Evolutionary conservation across 2,797 vertebrate genomes (phyloP), one percentile per base, ranked within the genome.

Genomic region (Sandelia bainsii): DNA sequence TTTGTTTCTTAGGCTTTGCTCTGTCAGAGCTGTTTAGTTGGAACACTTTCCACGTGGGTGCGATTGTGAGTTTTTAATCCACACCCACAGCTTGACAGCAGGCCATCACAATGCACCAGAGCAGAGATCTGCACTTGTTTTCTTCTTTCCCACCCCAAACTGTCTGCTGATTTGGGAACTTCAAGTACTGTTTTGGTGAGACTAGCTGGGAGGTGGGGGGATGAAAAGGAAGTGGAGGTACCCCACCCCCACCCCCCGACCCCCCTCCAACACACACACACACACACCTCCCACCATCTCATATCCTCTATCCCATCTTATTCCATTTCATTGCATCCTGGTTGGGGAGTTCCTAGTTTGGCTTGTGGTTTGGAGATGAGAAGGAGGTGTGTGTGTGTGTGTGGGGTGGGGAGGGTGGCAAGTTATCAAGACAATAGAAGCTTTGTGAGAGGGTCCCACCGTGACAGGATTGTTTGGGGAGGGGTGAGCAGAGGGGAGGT

Each of bases 371-470:
- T 27, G 23, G 40, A 71, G 71, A 79, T 79, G 75, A 58, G 50
- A 48, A 69, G 64, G 34, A 25, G 14, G 37, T 8, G 58, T 50
- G 20, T 51, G 34, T 44, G 37, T 63, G 45, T 58, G 58, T 62
- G 51, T 29, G 29, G 22, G 68, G 54, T 37, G 37, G 23, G 57
- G 56, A 42, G 52, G 66, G 67, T 69, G 80, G 75, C 42, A 29
- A 34, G 78, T 74, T 40, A 82, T 76, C 62, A 85, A 83, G 91
- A 94, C 94, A 95, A 94, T 93, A 76, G 87, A 46, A 68, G 79
- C 91, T 93, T 94, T 94, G 94, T 94, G 83, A 80, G 81, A 77
- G 71, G 74, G 88, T 87, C 87, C 91, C 69, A 58, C 72, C 54
- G 70, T 90, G 88, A 90, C 77, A 77, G 83, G 80, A 81, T 90